Base-by-base conservation (phyloP, 1,140 invertebrate genomes). In the Arctopsyche grandis region DNA sequence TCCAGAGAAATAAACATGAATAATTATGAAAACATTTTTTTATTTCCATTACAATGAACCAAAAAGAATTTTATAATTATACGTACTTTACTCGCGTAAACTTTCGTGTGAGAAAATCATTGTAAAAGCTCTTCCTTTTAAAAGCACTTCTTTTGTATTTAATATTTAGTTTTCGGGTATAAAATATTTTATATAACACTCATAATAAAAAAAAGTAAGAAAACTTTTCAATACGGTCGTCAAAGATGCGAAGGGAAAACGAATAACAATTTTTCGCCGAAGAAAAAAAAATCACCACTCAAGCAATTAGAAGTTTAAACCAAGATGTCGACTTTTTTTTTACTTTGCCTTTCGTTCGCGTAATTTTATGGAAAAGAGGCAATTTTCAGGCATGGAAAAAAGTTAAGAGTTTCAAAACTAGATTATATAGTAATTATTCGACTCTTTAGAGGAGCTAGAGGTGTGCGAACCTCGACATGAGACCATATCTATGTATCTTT, bases 291-390 rank as follows among this genome's bases (percentile, higher is more conserved):
- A 60, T 19, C 21, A 21, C 56, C 56, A 60, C 56, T 60, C 56
- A 60, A 60, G 56, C 56, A 60, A 60, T 60, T 60, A 60, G 56
- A 60, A 60, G 56, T 60, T 60, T 60, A 60, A 60, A 60, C 56
- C 56, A 60, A 60, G 56, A 60, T 21, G 56, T 60, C 56, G 56
- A 60, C 12, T 60, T 60, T 60, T 60, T 56, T 56, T 9, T 60
- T n/a, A 5, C 56, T 21, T 21, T 16, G 16, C 21, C 14, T 21
- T 60, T 21, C 7, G 16, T 19, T 21, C 7, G 16, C 56, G 56
- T 60, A 60, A 60, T 60, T 60, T 60, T 60, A 60, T 60, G 56
- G 56, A 60, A 60, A 60, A 60, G 56, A 60, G 56, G 56, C 56
- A 60, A 60, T 60, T 60, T 60, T 60, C 56, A 21, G 56, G 56